Conservation (phyloP, 2,888 invertebrate species). For the Cephus runcator region DNA sequence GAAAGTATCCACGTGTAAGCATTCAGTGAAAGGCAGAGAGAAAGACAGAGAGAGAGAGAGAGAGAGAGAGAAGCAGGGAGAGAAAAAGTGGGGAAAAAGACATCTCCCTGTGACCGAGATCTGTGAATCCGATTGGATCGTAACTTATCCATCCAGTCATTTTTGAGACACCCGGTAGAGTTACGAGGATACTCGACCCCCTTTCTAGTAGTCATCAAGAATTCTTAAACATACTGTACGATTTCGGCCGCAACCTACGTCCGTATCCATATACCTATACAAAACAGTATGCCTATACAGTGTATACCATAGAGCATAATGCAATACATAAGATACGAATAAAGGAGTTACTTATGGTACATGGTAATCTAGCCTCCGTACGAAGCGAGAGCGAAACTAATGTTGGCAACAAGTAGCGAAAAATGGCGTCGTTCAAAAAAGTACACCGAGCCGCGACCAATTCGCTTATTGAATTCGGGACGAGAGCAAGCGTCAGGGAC, state of each 20-base stretch:
- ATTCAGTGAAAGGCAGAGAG: constrained; percentile 49
- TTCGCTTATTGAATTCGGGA: not conserved
- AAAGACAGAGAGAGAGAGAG: constrained; percentile 31
- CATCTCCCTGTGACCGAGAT: constrained; percentile 49
- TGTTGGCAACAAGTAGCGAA: not conserved
- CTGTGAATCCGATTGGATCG: constrained; percentile 37
- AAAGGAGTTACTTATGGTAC: not conserved
- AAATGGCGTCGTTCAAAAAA: not conserved
- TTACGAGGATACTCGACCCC: not conserved
- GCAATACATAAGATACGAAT: not conserved
- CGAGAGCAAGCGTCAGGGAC: not conserved
- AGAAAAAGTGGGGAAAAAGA: not conserved
- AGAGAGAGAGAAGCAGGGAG: no score
- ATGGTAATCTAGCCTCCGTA: not conserved
- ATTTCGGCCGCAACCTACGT: not conserved
- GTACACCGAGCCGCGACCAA: not conserved
- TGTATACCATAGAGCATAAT: not conserved
- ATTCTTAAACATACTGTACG: not conserved
- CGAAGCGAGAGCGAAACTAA: not conserved
- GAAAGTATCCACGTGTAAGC: constrained; percentile 27
- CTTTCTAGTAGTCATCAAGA: not conserved
- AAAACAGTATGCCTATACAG: not conserved
- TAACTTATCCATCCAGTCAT: constrained; percentile 19
- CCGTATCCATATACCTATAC: not conserved
- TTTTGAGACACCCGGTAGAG: constrained; percentile 1